phyloP scores from a whole-genome alignment of 2,888 invertebrate genomes.

The Subacronicta megacephala region DNA sequence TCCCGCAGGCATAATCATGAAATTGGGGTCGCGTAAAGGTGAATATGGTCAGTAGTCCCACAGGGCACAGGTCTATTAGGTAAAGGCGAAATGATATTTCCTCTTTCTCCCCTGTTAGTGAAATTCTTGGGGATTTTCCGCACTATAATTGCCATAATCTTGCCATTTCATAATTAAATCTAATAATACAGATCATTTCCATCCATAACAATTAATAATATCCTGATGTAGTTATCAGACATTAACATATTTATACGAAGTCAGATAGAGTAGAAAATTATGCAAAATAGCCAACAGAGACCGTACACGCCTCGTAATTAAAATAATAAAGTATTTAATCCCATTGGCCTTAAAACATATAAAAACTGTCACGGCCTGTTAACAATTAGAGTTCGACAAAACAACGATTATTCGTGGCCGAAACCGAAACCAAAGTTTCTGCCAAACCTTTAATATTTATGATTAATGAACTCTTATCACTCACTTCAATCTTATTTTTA shows the following conservation, averaged over 20 bases:
- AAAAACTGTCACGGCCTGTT: conserved; percentile 41
- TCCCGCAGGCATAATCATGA: no score
- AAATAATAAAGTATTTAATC: conserved; percentile 55
- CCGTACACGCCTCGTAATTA: conserved; percentile 36
- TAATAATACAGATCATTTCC: conserved; percentile 2
- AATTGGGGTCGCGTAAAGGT: no score
- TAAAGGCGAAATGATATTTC: no score
- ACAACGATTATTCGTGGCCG: conserved; percentile 12
- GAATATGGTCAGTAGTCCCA: no score
- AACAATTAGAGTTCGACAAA: conserved; percentile 35
- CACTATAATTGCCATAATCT: neutral
- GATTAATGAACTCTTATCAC: no score
- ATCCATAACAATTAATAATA: conserved; percentile 25
- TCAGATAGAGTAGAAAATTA: conserved; percentile 34
- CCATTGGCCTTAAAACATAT: conserved; percentile 45
- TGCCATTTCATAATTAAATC: neutral
- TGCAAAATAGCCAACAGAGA: conserved; percentile 30
- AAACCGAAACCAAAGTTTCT: conserved; percentile 21
- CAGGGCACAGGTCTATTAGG: no score
- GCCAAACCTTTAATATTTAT: neutral
- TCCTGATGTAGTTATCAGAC: conserved; percentile 19
- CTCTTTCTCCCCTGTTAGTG: no score
- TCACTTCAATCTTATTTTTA: no score
- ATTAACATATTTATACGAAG: conserved; percentile 40
- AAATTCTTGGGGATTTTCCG: no score